A percentile compares a stretch with the other conserved stretches of the same genome.
These are phyloP conservation scores for Gymnosoma rotundatum DNA, from an alignment of 2,888 invertebrate genomes.

Conservation along the genomic window DNA sequence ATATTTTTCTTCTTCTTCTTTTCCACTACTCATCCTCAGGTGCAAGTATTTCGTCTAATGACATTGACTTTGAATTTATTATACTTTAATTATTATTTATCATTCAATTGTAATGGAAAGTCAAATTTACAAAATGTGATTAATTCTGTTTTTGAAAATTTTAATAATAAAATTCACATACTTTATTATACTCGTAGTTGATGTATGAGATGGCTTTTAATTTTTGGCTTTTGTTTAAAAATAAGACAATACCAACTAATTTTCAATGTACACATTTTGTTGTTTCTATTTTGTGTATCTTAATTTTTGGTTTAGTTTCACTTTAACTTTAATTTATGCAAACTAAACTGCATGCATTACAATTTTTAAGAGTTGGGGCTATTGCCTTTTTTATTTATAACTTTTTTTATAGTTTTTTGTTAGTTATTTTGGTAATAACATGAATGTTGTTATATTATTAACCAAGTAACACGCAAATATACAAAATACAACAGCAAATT, in stretches of 20 bases:
- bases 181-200: no score
- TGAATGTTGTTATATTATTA: slow-evolving; percentile 62
- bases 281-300: slow-evolving; percentile 13
- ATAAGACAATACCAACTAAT: slow-evolving; percentile 17
- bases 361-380: slow-evolving; percentile 35
- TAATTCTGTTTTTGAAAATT: not conserved
- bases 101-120: slow-evolving; percentile 12
- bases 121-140: slow-evolving; percentile 23
- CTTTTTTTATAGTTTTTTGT: slow-evolving; percentile 40
- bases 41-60: slow-evolving; percentile 33
- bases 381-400: slow-evolving; percentile 41
- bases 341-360: slow-evolving; percentile 62
- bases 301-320: slow-evolving; percentile 50
- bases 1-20: not conserved
- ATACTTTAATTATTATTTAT: slow-evolving; percentile 25
- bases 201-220: not conserved
- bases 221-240: slow-evolving; percentile 15
- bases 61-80: slow-evolving; percentile 69
- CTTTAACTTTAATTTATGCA: slow-evolving; percentile 62
- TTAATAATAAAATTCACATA: slow-evolving; percentile 24
- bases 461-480: slow-evolving; percentile 70
- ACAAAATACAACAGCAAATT: slow-evolving; percentile 14
- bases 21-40: not conserved
- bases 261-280: slow-evolving; percentile 46
- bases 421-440: slow-evolving; percentile 47